Percentiles rank a stretch among this genome's conserved stretches.
These are phyloP conservation scores for Leptinotarsa peninsularis DNA, from an alignment of 2,888 invertebrate species.

Conservation along the genomic window DNA sequence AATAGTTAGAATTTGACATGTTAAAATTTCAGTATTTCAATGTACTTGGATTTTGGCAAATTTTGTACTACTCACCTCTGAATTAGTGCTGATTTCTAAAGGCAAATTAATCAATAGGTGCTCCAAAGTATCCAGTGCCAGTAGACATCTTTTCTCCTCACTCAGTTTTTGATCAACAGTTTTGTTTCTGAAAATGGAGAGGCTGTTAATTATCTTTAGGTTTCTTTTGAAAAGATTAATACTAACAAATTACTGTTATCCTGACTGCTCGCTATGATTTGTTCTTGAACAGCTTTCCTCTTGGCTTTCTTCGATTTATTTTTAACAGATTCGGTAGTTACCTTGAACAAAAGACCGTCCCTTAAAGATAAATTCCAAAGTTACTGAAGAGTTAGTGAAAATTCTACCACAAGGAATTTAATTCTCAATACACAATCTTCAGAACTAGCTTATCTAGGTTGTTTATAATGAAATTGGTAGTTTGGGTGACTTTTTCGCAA, in stretches of 20 bases:
- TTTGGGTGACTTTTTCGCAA: no score
- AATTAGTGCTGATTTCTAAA: constrained; percentile 38
- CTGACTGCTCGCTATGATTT: constrained; percentile 41
- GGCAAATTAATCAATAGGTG: constrained; percentile 37
- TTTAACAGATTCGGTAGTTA: constrained; percentile 31
- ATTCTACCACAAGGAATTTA: no score
- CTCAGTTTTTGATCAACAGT: constrained; percentile 29
- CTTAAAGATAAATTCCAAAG: no score
- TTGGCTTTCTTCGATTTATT: constrained; percentile 48
- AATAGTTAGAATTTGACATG: no score
- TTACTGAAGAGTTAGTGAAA: no score
- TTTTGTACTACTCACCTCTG: constrained; percentile 35
- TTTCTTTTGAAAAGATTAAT: neutral
- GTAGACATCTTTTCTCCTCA: constrained; percentile 37
- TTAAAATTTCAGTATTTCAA: no score
- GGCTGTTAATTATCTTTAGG: no score
- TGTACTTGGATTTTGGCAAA: no score
- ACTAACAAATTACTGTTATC: constrained; percentile 19
- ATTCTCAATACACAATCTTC: no score
- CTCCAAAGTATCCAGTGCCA: constrained; percentile 42
- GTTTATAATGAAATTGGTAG: no score
- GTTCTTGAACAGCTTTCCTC: constrained; percentile 43
- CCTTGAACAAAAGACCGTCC: constrained; percentile 26
- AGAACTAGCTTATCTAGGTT: no score
- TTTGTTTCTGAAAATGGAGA: constrained; percentile 22